These are phyloP conservation scores for Scaptomyza graminum DNA, from an alignment of 1,140 invertebrate genomes.

Conservation along the genomic window DNA sequence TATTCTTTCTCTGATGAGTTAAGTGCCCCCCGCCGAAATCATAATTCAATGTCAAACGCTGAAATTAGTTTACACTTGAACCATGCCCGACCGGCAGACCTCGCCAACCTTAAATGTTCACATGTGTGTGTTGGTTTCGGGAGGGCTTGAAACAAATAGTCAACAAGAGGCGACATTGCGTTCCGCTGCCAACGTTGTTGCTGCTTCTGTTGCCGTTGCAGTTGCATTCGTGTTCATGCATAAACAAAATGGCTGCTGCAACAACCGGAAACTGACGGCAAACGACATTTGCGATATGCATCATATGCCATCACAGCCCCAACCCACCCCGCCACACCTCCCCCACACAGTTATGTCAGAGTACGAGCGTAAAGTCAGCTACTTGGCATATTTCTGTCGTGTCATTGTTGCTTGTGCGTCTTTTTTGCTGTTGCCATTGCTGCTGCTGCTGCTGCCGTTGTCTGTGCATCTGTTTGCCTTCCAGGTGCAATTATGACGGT, in stretches of 20 bases:
- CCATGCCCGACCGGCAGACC: neutral
- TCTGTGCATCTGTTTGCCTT: constrained; percentile 71
- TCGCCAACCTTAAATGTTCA: neutral
- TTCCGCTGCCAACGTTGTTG: constrained; percentile 13
- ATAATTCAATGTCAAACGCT: constrained; percentile 66
- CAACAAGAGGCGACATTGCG: constrained; percentile 26
- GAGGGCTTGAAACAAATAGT: constrained; percentile 18
- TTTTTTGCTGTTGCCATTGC: constrained; percentile 59
- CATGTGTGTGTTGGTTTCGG: constrained; percentile 2
- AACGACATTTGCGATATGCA: constrained; percentile 81
- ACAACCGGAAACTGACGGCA: constrained; percentile 79
- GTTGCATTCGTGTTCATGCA: constrained; percentile 78
- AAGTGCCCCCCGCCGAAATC: constrained; percentile 47
- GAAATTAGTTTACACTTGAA: constrained; percentile 73
- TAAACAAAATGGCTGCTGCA: constrained; percentile 80
- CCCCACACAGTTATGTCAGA: constrained; percentile 36
- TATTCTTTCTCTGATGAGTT: constrained; percentile 15
- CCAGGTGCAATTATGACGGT: constrained; percentile 78
- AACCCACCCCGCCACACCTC: neutral
- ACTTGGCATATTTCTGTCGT: constrained; percentile 78
- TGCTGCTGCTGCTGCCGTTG: constrained; percentile 15
- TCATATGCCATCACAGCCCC: constrained; percentile 56
- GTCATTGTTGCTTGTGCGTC: constrained; percentile 75
- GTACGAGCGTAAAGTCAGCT: constrained; percentile 60
- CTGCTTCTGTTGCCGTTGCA: constrained; percentile 49